Base-by-base conservation (phyloP, 2,888 invertebrate species). In the Crocallis elinguaria region DNA sequence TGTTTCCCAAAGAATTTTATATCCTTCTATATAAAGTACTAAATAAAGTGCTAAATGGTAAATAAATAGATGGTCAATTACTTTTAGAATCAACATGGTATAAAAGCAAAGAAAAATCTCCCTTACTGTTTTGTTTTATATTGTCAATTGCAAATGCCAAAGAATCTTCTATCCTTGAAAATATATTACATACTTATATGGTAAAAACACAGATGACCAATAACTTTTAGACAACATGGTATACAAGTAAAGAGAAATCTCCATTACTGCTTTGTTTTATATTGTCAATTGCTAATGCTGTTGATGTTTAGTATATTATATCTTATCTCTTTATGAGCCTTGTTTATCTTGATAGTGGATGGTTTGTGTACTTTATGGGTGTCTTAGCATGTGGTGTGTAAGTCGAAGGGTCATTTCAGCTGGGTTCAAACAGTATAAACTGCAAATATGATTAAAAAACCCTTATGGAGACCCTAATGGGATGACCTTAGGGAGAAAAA, bases 241-340 rank as follows among this genome's bases (percentile, higher is more conserved):
- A 27, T 27, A 27, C 3, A 27, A 11, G 11, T 9, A 1, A 27
- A 27, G 3, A 9, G 11, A 27, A 27, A 27, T 0, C 5, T 9
- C 16, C 33, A 33, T 30, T 43, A 43, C 43, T 43, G 33, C n/a
- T 25, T n/a, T n/a, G n/a, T n/a, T 25, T 5, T 37, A 6, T 33
- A 27, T 7, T 16, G 14, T n/a, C n/a, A n/a, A n/a, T n/a, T n/a
- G n/a, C n/a, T n/a, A 8, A n/a, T 2, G n/a, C n/a, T 19, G 19
- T 27, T 41, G 25, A 35, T 49, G 16, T 49, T 25, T 35, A 4
- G 4, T 4, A 19, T 6, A 4, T 19, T 19, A 3, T 12, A 6
- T 17, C 13, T 21, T 33, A 49, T 49, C 39, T 49, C 39, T 41
- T 14, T 27, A 13, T 35, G 27, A 41, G 27, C 27, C 49, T n/a